Base-by-base conservation (phyloP, 2,113 vertebrate species). In the Oryzias woworae region DNA sequence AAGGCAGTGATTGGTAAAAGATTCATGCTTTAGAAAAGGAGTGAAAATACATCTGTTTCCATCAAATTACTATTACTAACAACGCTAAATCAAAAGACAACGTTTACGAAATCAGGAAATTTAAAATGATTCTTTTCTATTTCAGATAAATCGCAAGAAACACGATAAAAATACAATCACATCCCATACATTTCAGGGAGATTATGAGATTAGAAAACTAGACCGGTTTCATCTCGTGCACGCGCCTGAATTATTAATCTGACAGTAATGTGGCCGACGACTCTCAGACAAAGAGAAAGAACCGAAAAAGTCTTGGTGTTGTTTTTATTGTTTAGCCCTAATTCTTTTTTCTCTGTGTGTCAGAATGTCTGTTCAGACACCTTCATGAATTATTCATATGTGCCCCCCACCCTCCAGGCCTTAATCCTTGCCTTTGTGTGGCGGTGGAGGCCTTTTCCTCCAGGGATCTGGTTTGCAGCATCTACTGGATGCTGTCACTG, bases 351-450 rank as follows among this genome's bases (percentile, higher is more conserved):
- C n/a, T 52, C 20, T 48, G 58, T 85, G 86, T 87, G 83, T 82
- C 77, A 88, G 75, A 88, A 87, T 87, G 88, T 84, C 77, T 61
- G 43, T 72, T 67, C 68, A 62, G 62, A 77, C 79, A 66, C 68
- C 75, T 22, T 75, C 77, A 88, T 91, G 84, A 81, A 89, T 92
- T 75, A 90, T 90, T 86, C 79, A 88, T 69, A 69, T 62, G 43
- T 28, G 16, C 15, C 57, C 17, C 54, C 60, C 46, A 20, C 20
- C 47, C 42, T 52, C 62, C 20, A 54, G 13, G 72, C 77, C 58
- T 67, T 88, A 90, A 91, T 88, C 87, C 88, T 78, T 28, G 66
- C 77, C 85, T 90, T 90, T 90, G 89, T 90, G 85, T 73, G 0
- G 75, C 71, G 52, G 82, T 69, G 60, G 80, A 61, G 78, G 82